phyloP scores from a whole-genome alignment of 2,888 invertebrate genomes.

The Teleiodes luculella region DNA sequence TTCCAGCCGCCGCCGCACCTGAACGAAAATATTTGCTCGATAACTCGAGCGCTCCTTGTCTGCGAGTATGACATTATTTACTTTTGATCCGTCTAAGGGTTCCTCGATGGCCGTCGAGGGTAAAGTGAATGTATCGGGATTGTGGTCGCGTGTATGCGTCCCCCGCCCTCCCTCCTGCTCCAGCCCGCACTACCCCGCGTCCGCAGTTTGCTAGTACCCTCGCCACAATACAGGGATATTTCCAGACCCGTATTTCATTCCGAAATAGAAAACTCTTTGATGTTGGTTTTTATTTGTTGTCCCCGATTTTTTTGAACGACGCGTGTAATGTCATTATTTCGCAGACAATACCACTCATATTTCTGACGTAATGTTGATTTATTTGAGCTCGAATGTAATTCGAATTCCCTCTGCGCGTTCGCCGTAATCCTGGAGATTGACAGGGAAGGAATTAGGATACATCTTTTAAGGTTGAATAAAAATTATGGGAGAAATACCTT shows the following conservation, averaged over 20 bases:
- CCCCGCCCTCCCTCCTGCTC: not conserved
- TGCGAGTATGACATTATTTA: slow-evolving; percentile 1
- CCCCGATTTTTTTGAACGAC: not conserved
- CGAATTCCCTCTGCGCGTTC: not conserved
- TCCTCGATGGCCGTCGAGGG: not conserved
- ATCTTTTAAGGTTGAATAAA: not conserved
- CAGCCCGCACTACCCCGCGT: not conserved
- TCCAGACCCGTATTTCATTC: slow-evolving; percentile 1
- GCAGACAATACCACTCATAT: slow-evolving; percentile 6
- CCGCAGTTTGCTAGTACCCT: not conserved
- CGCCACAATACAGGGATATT: not conserved
- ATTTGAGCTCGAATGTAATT: slow-evolving; percentile 6
- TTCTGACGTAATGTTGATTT: slow-evolving; percentile 3
- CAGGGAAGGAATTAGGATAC: not conserved
- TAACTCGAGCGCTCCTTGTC: not conserved
- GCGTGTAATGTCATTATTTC: slow-evolving; percentile 3
- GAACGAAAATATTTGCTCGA: not conserved
- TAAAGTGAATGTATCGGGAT: not conserved
- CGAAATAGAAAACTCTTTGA: slow-evolving; percentile 7
- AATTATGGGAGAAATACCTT: not conserved
- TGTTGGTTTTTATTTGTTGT: slow-evolving; percentile 8
- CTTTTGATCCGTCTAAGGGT: slow-evolving; percentile 1
- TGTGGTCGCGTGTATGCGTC: not conserved
- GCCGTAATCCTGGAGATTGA: slow-evolving; percentile 2
- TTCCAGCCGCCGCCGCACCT: not conserved